Percentiles rank a stretch among this genome's conserved stretches.
Evolutionary conservation across 2,113 vertebrate genomes (phyloP).

Genomic region (Clarias batrachus): DNA sequence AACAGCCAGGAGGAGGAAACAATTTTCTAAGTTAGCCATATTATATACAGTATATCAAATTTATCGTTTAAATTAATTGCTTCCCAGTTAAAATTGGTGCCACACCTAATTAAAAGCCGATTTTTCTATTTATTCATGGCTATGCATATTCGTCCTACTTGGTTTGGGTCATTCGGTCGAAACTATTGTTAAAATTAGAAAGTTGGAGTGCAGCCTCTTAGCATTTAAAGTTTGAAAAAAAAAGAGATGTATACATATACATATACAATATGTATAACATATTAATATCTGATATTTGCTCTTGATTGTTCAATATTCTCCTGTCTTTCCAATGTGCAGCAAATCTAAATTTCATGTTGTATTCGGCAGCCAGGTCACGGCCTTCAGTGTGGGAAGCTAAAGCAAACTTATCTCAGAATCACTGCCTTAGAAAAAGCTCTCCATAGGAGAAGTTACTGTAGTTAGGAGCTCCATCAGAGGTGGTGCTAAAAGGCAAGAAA

Average conservation of each 20-base stretch:
- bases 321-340: not conserved
- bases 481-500: constrained; percentile 9
- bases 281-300: not conserved
- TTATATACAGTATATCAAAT: not conserved
- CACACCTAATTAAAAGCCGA: not conserved
- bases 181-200: not conserved
- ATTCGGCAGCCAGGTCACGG: constrained; percentile 8
- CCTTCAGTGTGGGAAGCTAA: constrained; percentile 22
- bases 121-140: not conserved
- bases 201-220: not conserved
- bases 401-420: not conserved
- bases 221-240: not conserved
- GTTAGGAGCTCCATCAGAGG: constrained; percentile 8
- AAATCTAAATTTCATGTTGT: not conserved
- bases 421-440: constrained; percentile 18
- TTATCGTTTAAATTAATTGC: not conserved
- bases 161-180: not conserved
- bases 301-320: not conserved
- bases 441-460: not conserved
- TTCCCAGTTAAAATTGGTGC: not conserved
- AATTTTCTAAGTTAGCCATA: not conserved
- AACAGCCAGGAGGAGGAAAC: not conserved
- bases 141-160: not conserved
- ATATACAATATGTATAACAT: not conserved
- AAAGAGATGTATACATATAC: no score